Conservation (phyloP, 2,113 vertebrate species). For the Gambusia affinis region DNA sequence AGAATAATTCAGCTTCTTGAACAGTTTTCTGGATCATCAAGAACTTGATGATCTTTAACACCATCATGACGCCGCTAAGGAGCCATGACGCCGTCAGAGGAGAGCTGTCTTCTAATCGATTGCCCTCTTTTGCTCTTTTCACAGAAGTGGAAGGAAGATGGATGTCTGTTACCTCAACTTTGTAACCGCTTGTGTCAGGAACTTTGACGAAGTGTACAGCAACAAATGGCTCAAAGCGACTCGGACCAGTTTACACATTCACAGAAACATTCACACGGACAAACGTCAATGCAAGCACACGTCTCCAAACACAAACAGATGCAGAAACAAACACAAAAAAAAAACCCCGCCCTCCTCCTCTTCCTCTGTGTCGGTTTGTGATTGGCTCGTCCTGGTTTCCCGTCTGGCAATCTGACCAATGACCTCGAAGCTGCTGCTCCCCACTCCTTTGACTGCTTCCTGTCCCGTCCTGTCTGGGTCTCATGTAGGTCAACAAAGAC, state of each 20-base stretch:
- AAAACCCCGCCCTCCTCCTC: constrained; percentile 32
- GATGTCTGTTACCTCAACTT: constrained; percentile 79
- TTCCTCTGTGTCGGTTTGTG: constrained; percentile 73
- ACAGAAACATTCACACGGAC: constrained; percentile 48
- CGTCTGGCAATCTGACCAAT: constrained; percentile 68
- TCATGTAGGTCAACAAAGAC: constrained; percentile 62
- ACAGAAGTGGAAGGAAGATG: constrained; percentile 59
- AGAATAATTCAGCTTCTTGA: too few species aligned
- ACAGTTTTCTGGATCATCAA: too few species aligned
- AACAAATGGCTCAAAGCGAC: constrained; percentile 76
- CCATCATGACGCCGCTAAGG: background rate
- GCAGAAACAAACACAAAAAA: constrained; percentile 40
- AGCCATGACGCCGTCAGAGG: background rate
- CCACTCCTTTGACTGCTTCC: constrained; percentile 20
- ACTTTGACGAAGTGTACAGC: constrained; percentile 80
- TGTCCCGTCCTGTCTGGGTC: constrained; percentile 44
- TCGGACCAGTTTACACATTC: constrained; percentile 65
- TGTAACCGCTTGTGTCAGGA: constrained; percentile 76
- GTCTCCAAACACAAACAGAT: constrained; percentile 48
- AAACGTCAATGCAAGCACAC: constrained; percentile 44
- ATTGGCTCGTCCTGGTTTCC: constrained; percentile 70
- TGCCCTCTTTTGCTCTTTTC: constrained; percentile 20
- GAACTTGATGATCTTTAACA: too few species aligned
- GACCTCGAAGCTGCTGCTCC: constrained; percentile 71
- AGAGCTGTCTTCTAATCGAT: background rate